Conservation (phyloP, 1,140 invertebrate species). For the Cyclina sinensis region DNA sequence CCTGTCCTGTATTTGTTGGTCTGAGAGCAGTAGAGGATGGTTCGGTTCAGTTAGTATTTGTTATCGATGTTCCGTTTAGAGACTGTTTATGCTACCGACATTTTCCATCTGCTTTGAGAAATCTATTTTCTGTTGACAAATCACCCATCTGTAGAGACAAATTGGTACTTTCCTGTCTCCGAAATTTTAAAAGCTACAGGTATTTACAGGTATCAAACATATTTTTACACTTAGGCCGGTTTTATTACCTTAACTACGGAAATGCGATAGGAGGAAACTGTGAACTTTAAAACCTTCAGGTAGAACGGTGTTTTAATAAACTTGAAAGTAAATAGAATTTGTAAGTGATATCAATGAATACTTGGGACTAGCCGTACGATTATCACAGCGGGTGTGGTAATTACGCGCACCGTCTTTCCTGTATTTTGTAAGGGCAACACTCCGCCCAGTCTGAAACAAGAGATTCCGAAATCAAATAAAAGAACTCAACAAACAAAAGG, state of each 20-base stretch:
- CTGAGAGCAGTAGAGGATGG: no score
- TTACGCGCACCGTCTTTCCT: conserved; percentile 46
- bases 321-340: conserved; percentile 55
- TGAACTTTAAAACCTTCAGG: not conserved
- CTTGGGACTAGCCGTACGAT: conserved; percentile 1
- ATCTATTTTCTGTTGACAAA: conserved; percentile 8
- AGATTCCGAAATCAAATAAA: conserved; percentile 46
- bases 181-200: not conserved
- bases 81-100: not conserved
- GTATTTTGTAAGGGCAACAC: conserved; percentile 50
- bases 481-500: not conserved
- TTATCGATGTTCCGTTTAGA: not conserved
- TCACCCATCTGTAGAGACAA: conserved; percentile 8
- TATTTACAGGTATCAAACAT: not conserved
- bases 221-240: not conserved
- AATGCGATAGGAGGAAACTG: conserved; percentile 32
- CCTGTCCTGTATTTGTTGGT: no score
- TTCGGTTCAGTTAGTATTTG: no score
- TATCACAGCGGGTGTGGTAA: conserved; percentile 39
- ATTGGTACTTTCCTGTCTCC: not conserved
- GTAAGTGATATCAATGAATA: conserved; percentile 55
- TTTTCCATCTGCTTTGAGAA: not conserved
- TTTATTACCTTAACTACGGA: conserved; percentile 23
- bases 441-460: conserved; percentile 46
- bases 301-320: conserved; percentile 46